These are phyloP conservation scores for Coptodon bakossiorum DNA, from an alignment of 2,113 vertebrate genomes.

Conservation along the genomic window DNA sequence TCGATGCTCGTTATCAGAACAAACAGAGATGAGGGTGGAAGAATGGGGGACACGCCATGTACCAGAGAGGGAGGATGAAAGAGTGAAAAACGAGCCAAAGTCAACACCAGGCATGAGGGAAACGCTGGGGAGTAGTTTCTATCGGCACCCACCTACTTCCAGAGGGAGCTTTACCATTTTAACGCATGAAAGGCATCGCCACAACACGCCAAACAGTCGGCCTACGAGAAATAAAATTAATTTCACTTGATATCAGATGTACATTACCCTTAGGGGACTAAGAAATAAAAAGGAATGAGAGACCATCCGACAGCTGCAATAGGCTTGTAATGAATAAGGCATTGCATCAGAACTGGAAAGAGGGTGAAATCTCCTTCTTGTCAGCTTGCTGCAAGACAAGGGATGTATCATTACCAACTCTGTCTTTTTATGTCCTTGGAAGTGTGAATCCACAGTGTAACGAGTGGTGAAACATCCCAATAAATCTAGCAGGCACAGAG, in stretches of 20 bases:
- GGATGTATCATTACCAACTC: constrained; percentile 16
- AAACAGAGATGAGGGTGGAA: constrained; percentile 54
- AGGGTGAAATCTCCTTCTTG: constrained; percentile 26
- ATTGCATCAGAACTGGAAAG: constrained; percentile 49
- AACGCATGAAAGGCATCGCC: neutral
- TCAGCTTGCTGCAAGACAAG: constrained; percentile 21
- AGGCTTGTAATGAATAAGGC: constrained; percentile 52
- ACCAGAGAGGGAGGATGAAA: constrained; percentile 37
- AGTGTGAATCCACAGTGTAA: constrained; percentile 12
- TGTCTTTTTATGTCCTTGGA: constrained; percentile 32
- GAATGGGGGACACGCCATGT: constrained; percentile 23
- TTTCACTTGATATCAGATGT: constrained; percentile 10
- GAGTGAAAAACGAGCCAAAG: constrained; percentile 19
- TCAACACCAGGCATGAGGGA: constrained; percentile 11
- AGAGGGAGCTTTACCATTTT: constrained; percentile 29
- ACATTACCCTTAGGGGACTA: constrained; percentile 3
- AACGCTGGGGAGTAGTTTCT: constrained; percentile 5
- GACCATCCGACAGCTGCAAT: constrained; percentile 16
- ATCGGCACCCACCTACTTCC: constrained; percentile 9
- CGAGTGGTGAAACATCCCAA: neutral
- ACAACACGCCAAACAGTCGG: neutral
- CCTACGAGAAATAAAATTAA: neutral
- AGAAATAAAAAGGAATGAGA: neutral
- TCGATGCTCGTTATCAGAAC: constrained; percentile 56
- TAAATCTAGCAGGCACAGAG: neutral